Percentiles rank a stretch among this genome's conserved stretches.
Conservation (phyloP, 2,797 vertebrate genomes). For the Eulemur rubriventer region DNA sequence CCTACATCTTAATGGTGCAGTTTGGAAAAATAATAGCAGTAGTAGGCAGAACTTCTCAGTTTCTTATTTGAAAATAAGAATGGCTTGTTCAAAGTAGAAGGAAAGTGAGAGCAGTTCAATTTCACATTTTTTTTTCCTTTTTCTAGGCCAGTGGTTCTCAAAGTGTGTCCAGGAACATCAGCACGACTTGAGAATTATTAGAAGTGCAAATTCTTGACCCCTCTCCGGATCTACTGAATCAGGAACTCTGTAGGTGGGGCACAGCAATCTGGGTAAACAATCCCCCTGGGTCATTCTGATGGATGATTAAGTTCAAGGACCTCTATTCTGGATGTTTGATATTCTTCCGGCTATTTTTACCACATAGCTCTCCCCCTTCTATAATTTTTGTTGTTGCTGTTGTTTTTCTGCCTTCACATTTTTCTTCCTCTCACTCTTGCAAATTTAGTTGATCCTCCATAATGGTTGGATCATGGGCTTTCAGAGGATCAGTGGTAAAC, state of each 20-base stretch:
- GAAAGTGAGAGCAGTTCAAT: background rate
- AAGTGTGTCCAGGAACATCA: background rate
- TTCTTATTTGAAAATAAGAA: background rate
- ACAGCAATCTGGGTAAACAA: background rate
- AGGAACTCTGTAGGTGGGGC: background rate
- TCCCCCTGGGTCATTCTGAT: background rate
- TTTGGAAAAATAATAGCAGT: background rate
- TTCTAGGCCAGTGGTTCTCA: background rate
- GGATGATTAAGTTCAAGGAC: background rate
- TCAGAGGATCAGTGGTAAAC: background rate
- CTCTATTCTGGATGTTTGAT: background rate
- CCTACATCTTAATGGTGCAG: background rate
- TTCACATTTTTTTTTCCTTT: background rate
- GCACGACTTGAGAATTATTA: background rate
- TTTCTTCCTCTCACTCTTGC: background rate
- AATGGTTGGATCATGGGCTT: background rate
- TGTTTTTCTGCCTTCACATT: background rate
- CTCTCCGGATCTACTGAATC: background rate
- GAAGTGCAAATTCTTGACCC: background rate
- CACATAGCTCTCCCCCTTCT: background rate
- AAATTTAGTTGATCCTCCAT: background rate
- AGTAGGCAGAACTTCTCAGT: background rate
- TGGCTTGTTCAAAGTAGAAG: background rate
- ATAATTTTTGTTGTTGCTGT: background rate
- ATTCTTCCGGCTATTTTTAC: background rate